These are phyloP conservation scores for Microcaecilia unicolor DNA, from an alignment of 2,797 vertebrate species.

Conservation along the genomic window DNA sequence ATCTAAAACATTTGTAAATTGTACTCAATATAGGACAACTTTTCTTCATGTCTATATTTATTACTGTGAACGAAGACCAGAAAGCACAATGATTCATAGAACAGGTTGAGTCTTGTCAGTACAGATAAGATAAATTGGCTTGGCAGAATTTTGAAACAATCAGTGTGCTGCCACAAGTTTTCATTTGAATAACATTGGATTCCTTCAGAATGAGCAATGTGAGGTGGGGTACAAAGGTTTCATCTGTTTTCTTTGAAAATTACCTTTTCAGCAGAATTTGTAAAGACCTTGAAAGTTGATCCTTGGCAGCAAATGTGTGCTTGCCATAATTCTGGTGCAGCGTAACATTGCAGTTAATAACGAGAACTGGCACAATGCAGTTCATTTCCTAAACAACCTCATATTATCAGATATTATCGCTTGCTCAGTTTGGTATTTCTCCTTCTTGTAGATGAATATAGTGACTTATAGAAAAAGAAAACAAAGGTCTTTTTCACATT, in stretches of 20 bases:
- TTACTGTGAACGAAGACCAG: slow-evolving; percentile 21
- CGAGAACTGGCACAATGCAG: no score
- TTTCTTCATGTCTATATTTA: slow-evolving; percentile 15
- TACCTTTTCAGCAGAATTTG: no score
- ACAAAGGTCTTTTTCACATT: no score
- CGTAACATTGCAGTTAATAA: no score
- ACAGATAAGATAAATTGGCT: slow-evolving; percentile 18
- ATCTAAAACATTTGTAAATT: slow-evolving; percentile 15
- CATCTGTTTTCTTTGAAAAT: neutral
- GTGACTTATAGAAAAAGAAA: no score
- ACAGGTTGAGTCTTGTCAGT: neutral
- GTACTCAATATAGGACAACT: slow-evolving; percentile 21
- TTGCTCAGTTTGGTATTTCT: no score
- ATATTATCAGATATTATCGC: no score
- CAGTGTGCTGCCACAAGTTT: neutral
- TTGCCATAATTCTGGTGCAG: no score
- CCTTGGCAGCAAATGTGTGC: no score
- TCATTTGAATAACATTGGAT: neutral
- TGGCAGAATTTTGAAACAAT: neutral
- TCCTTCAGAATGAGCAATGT: neutral
- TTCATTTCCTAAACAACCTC: no score
- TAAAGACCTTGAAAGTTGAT: no score
- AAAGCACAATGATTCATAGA: slow-evolving; percentile 6
- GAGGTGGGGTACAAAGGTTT: neutral
- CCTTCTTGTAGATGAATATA: no score